Conservation (phyloP, 2,888 invertebrate species). For the Parnassius orleans region DNA sequence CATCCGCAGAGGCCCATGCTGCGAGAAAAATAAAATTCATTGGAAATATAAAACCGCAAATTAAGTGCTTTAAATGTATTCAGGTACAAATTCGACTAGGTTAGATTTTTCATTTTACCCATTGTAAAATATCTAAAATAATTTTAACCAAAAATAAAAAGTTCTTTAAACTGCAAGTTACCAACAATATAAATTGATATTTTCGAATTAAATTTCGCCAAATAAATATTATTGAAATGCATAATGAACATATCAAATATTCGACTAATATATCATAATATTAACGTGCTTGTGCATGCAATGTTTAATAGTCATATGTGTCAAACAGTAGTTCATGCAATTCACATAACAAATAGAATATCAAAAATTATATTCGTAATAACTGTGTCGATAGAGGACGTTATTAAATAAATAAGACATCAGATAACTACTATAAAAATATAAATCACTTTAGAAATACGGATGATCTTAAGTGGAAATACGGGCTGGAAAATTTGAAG, state of each 20-base stretch:
- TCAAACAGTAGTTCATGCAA: not conserved
- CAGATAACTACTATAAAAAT: too few species aligned
- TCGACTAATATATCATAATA: not conserved
- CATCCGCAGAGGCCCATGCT: conserved; percentile 56
- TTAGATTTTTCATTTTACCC: not conserved
- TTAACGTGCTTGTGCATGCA: not conserved
- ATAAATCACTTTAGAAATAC: too few species aligned
- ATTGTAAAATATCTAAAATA: too few species aligned
- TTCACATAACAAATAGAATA: not conserved
- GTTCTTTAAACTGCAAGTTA: not conserved
- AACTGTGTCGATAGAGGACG: not conserved
- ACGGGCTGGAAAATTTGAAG: too few species aligned
- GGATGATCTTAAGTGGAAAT: too few species aligned
- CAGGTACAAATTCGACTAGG: not conserved
- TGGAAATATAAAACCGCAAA: conserved; percentile 2
- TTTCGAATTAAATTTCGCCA: not conserved
- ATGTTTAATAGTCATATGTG: not conserved
- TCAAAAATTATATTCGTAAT: not conserved
- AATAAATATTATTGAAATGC: not conserved
- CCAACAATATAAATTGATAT: not conserved
- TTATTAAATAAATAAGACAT: conserved; percentile 4
- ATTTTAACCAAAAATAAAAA: too few species aligned
- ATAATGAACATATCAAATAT: not conserved
- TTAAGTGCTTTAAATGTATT: not conserved
- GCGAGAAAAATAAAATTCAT: conserved; percentile 38